Percentiles rank a stretch among this genome's conserved stretches.
Evolutionary conservation across 2,888 invertebrate genomes (phyloP).

Genomic region (Aproaerema taeniolella): DNA sequence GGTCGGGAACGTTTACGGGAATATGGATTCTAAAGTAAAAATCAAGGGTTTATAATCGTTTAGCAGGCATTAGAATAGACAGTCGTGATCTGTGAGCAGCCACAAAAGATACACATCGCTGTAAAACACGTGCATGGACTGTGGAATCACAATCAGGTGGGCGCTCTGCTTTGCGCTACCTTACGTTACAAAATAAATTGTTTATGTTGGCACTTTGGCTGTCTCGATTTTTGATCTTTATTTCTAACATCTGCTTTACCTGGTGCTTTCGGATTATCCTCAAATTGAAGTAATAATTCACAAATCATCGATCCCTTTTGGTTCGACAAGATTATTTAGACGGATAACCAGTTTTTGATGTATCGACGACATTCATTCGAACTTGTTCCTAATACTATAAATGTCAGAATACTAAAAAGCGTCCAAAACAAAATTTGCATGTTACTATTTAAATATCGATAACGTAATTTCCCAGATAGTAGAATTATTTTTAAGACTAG

Average conservation of each 20-base stretch:
- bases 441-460: too few species aligned
- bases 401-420: conserved; percentile 2
- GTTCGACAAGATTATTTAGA: neutral
- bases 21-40: conserved; percentile 35
- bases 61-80: conserved; percentile 36
- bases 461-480: too few species aligned
- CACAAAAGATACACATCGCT: conserved; percentile 57
- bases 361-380: neutral
- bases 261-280: conserved; percentile 4
- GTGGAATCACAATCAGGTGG: conserved; percentile 64
- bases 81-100: conserved; percentile 45
- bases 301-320: neutral
- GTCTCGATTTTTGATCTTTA: conserved; percentile 22
- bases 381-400: conserved; percentile 1
- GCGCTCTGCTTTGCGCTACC: conserved; percentile 32
- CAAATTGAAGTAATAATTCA: neutral
- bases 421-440: too few species aligned
- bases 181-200: conserved; percentile 37
- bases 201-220: conserved; percentile 34
- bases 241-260: conserved; percentile 10
- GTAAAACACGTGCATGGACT: conserved; percentile 64
- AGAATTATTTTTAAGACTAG: too few species aligned
- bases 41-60: conserved; percentile 41
- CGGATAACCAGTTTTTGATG: neutral
- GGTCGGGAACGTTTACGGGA: conserved; percentile 28